Percentiles rank a stretch among this genome's conserved stretches.
phyloP scores from a whole-genome alignment of 2,888 invertebrate genomes.

The Eupithecia dodoneata region DNA sequence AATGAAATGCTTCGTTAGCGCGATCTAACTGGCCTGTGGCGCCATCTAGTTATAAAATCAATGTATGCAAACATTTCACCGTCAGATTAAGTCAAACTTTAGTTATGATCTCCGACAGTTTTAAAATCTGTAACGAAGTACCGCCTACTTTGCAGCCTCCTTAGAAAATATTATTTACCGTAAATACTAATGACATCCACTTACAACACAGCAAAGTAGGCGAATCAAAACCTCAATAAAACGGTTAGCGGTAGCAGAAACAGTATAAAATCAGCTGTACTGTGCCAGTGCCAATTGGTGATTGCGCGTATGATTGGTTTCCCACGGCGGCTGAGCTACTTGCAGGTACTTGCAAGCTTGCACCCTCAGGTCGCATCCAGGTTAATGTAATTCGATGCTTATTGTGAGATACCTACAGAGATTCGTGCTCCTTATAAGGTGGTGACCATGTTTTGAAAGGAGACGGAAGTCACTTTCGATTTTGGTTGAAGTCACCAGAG shows the following conservation, averaged over 20 bases:
- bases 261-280: conserved; percentile 40
- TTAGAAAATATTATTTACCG: conserved; percentile 2
- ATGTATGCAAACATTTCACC: too few relatives aligned
- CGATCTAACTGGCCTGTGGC: too few relatives aligned
- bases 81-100: background rate
- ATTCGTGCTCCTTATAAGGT: conserved; percentile 13
- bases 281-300: conserved; percentile 40
- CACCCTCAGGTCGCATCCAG: conserved; percentile 35
- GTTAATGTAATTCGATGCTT: conserved; percentile 38
- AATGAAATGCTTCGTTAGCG: too few relatives aligned
- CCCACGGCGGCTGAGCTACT: conserved; percentile 54
- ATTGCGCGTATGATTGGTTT: conserved; percentile 58
- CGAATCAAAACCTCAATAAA: conserved; percentile 15
- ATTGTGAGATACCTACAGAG: conserved; percentile 20
- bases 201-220: conserved; percentile 17
- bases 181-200: conserved; percentile 12
- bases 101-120: background rate
- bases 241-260: conserved; percentile 35
- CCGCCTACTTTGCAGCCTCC: background rate
- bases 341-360: conserved; percentile 17
- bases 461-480: conserved; percentile 13
- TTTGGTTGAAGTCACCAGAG: background rate
- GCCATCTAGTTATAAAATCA: too few relatives aligned
- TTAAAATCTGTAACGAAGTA: background rate
- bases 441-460: conserved; percentile 17